Evolutionary conservation across 2,888 invertebrate genomes (phyloP), one percentile per base, ranked within the genome.

Genomic region (Ectropis crepuscularia): DNA sequence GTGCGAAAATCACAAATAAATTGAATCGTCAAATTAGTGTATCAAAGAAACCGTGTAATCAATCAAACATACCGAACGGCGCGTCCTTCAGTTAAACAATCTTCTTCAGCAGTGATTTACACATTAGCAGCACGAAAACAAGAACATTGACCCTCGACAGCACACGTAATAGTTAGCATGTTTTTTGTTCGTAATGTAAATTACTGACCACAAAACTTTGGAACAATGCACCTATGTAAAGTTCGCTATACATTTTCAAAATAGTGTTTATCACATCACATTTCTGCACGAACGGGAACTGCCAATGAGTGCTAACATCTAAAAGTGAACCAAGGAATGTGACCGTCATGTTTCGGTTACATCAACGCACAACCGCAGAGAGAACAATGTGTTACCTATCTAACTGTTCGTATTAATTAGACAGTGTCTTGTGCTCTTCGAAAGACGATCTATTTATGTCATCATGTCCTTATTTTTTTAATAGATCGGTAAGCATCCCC

Each of bases 281-380:
- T 57, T 71, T 83, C 74, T 64, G 57, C 71, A 63, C 69, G 65
- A 66, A 74, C 63, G 65, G 73, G 76, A 70, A 73, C 76, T 74
- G 74, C 76, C 75, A 78, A 76, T 75, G 73, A 78, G 79, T 77
- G 87, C 83, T 90, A 90, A 91, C 92, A 92, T 87, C 86, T 87
- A 88, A 86, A 87, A 81, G 82, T 84, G 87, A 84, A 82, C 83
- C 76, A 62, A 85, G 87, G 90, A 92, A 90, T 91, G 90, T 88
- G 90, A 83, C 87, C 88, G 90, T 91, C 93, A 89, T 93, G 91
- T 92, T 92, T 92, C 87, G 79, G 89, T 92, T 92, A 92, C 91
- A 92, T 90, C 89, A 88, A 90, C 86, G 82, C 79, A 79, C 78
- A 80, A 79, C 79, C 77, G 73, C 79, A 73, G 71, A 76, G 77